Conservation (phyloP, 2,888 invertebrate genomes). For the Drosophila cracens region DNA sequence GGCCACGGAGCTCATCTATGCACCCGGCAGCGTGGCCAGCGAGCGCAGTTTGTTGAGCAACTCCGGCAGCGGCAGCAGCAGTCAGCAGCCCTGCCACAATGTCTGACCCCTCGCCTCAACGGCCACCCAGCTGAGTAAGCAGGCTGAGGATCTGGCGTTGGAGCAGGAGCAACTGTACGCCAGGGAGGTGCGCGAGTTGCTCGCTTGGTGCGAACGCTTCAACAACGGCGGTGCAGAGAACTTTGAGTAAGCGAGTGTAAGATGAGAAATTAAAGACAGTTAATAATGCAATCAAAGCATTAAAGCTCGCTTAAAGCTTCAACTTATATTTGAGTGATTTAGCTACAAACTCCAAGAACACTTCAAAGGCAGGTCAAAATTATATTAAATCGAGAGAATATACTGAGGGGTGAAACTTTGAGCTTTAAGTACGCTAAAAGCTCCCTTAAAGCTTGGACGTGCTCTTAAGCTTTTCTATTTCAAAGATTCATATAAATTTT, state of each 20-base stretch:
- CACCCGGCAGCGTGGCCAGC: slow-evolving; percentile 83
- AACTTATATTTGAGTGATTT: neutral
- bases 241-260: slow-evolving; percentile 59
- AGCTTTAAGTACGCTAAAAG: neutral
- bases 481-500: neutral
- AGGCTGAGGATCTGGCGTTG: slow-evolving; percentile 27
- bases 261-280: neutral
- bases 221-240: slow-evolving; percentile 80
- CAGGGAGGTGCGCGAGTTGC: slow-evolving; percentile 78
- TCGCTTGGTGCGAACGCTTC: slow-evolving; percentile 82
- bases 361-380: neutral
- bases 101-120: slow-evolving; percentile 76
- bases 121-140: slow-evolving; percentile 12
- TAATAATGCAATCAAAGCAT: neutral
- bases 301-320: neutral
- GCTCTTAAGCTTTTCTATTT: neutral
- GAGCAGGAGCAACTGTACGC: slow-evolving; percentile 79
- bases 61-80: slow-evolving; percentile 81
- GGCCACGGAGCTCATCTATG: slow-evolving; percentile 84
- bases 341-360: neutral
- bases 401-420: neutral
- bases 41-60: slow-evolving; percentile 84
- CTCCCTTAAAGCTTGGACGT: neutral
- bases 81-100: slow-evolving; percentile 73
- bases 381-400: neutral